phyloP scores from a whole-genome alignment of 2,113 vertebrate species.

The Pristiophorus japonicus region DNA sequence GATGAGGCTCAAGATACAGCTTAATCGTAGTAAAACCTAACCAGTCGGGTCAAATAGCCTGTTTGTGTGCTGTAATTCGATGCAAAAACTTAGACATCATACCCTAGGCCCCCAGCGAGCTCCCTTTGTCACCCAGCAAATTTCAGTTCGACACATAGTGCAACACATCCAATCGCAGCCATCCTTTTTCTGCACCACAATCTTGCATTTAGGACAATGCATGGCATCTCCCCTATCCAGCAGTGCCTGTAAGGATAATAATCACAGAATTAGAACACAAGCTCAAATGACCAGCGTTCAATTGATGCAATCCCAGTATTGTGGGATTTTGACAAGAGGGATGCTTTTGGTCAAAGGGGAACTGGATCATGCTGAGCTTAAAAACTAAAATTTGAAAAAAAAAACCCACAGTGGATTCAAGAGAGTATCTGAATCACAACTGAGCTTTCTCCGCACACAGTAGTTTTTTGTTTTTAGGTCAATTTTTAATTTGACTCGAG shows the following conservation, averaged over 20 bases:
- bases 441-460: too few relatives aligned
- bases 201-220: conserved; percentile 62
- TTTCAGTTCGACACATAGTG: conserved; percentile 63
- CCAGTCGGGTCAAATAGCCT: background rate
- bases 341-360: background rate
- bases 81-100: conserved; percentile 22
- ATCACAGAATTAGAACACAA: background rate
- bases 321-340: too few relatives aligned
- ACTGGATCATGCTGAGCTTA: too few relatives aligned
- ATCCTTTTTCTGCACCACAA: conserved; percentile 68
- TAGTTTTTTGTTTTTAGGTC: too few relatives aligned
- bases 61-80: background rate
- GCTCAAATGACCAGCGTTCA: background rate
- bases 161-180: conserved; percentile 72
- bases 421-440: too few relatives aligned
- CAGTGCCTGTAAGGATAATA: conserved; percentile 47
- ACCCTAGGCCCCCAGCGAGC: conserved; percentile 67
- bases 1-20: background rate
- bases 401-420: too few relatives aligned
- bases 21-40: background rate
- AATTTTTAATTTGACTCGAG: background rate
- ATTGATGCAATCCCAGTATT: background rate
- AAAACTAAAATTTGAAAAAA: too few relatives aligned
- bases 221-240: conserved; percentile 62
- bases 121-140: conserved; percentile 71